These are phyloP conservation scores for Ferdinandea cuprea DNA, from an alignment of 2,888 invertebrate species.

Conservation along the genomic window DNA sequence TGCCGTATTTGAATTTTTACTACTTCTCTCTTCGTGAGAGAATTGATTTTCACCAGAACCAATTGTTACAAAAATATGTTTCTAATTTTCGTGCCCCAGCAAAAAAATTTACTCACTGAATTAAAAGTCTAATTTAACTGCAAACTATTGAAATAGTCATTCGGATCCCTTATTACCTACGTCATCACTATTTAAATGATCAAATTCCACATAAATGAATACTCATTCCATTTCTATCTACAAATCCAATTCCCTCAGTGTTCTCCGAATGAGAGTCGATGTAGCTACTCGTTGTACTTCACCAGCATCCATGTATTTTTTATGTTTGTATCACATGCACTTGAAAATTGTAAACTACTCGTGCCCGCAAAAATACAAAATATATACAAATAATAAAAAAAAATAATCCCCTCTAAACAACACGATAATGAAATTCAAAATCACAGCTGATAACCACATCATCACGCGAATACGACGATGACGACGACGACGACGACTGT, in stretches of 20 bases:
- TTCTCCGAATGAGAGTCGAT: neutral
- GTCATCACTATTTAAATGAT: neutral
- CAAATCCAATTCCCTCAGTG: neutral
- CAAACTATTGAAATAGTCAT: too few species aligned
- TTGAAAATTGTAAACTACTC: conserved; percentile 18
- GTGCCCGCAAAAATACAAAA: neutral
- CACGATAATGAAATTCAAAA: conserved; percentile 7
- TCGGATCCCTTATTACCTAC: neutral
- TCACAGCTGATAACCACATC: conserved; percentile 34
- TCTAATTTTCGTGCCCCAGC: too few species aligned
- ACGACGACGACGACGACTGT: conserved; percentile 6
- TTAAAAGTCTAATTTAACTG: too few species aligned
- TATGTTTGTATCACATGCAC: conserved; percentile 19
- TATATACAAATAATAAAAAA: conserved; percentile 2
- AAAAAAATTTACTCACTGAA: too few species aligned
- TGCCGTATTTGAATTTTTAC: too few species aligned
- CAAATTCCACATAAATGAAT: neutral
- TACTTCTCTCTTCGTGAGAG: too few species aligned
- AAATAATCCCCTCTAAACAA: conserved; percentile 3
- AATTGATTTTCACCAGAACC: too few species aligned
- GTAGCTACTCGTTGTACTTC: too few species aligned
- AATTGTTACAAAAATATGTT: too few species aligned
- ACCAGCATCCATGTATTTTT: neutral
- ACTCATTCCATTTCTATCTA: neutral
- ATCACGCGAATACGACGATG: neutral